Conservation (phyloP, 2,888 invertebrate genomes). For the Dendrolimus pini region DNA sequence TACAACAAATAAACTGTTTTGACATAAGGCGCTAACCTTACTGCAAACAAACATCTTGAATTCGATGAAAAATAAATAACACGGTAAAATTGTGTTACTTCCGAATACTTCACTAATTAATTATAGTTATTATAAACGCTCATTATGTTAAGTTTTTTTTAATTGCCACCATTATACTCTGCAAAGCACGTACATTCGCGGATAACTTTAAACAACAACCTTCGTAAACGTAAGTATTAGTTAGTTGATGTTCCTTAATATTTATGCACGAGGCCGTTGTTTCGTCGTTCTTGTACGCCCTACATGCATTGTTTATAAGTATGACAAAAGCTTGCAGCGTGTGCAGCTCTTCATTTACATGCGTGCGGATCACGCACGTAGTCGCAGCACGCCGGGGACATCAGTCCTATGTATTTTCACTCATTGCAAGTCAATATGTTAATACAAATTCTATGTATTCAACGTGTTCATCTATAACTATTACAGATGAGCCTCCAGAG, state of each 20-base stretch:
- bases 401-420: conserved; percentile 51
- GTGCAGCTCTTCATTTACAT: conserved; percentile 51
- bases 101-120: too few species aligned
- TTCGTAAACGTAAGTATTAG: background rate
- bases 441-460: conserved; percentile 33
- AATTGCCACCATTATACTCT: too few species aligned
- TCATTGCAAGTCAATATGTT: conserved; percentile 58
- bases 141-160: too few species aligned
- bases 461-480: conserved; percentile 26
- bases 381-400: conserved; percentile 36
- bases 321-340: conserved; percentile 31
- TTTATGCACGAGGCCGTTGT: conserved; percentile 29
- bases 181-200: background rate
- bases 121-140: too few species aligned
- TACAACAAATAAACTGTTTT: too few species aligned
- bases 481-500: background rate
- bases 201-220: background rate
- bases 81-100: too few species aligned
- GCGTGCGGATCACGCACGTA: conserved; percentile 33
- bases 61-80: too few species aligned
- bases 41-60: too few species aligned
- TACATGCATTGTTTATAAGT: conserved; percentile 29
- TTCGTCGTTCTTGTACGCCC: conserved; percentile 21
- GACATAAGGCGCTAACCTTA: too few species aligned
- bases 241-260: conserved; percentile 3